Evolutionary conservation across 2,797 vertebrate species (phyloP), one percentile per base, ranked within the genome.

Genomic region (Anas bahamensis): DNA sequence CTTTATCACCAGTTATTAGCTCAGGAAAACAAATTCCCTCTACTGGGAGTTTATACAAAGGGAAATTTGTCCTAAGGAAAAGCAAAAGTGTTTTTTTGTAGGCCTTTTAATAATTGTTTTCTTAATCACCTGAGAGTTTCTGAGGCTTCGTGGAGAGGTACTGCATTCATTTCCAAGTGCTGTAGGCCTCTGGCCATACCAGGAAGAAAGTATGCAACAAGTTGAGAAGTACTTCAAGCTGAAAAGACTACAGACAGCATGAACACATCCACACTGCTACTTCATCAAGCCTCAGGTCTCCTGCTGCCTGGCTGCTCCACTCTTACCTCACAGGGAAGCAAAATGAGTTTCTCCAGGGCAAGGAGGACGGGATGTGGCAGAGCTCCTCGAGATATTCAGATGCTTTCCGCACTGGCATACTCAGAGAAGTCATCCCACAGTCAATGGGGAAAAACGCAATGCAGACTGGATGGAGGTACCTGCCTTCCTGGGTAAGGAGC

Each of bases 371-470:
- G 10, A 11, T 21, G 16, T 23, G 33, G 29, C 55, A 86, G 41
- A 75, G 41, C 33, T 60, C 65, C 65, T 64, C 5, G 31, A 7
- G 22, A 41, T 17, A 44, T 0, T 7, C 55, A 14, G 37, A 37
- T 21, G n/a, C n/a, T 21, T 57, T 42, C 41, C 41, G 13, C 0
- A 0, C 35, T 39, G 59, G 46, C 46, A 48, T 48, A 12, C 46
- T 24, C 46, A 48, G 22, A 48, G 46, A 48, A 13, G 46, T 48
- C 22, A 23, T 19, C 46, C 7, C 46, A 48, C 11, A 48, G 46
- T 48, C 46, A 48, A 48, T 24, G 46, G 4, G 46, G 46, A 48
- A 48, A 48, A 24, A 24, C 1, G 12, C 46, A 24, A 3, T 5
- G 46, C 46, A 8, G 46, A 24, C 46, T 48, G 23, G 46, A 48